Base-by-base conservation (phyloP, 2,797 vertebrate genomes). In the Poeciliopsis paucimaculata region DNA sequence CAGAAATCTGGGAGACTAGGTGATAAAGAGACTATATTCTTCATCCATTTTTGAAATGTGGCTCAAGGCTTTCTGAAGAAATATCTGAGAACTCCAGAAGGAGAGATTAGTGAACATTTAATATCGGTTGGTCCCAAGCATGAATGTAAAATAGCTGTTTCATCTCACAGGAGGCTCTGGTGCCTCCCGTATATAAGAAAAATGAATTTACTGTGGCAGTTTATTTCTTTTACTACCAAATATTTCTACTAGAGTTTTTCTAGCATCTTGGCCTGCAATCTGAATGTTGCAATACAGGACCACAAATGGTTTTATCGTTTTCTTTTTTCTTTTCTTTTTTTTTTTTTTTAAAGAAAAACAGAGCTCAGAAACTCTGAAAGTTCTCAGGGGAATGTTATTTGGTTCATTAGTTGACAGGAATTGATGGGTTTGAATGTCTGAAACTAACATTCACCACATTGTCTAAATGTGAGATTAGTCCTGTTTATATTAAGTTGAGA, bases 21-120 rank as follows among this genome's bases (percentile, higher is more conserved):
- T 71, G 68, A 71, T 71, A 71, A 71, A 71, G 43, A 71, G 41
- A 28, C 41, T 60, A 57, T 60, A 57, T 11, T 60, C 73, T 57
- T 28, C 53, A 43, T 45, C 43, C 13, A 28, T 46, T 71, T 57
- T 45, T 71, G 68, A 39, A 39, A 18, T 9, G 62, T 51, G 26
- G 31, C n/a, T 68, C 41, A 36, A 12, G 23, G 76, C 26, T 39
- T 71, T 70, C 36, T 68, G 23, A 46, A 51, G 20, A 39, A 49
- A 39, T 26, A 47, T 77, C 75, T n/a, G 60, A 49, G 34, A 51
- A 71, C 43, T 64, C 20, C 45, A 74, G 60, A 66, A 34, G 76
- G 62, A 43, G 64, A 49, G 49, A 68, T 77, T 77, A 46, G 28
- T 47, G 28, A 12, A 41, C 51, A 43, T 43, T 76, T 66, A 66